Conservation (phyloP, 2,113 vertebrate species). For the Catagonus wagneri region DNA sequence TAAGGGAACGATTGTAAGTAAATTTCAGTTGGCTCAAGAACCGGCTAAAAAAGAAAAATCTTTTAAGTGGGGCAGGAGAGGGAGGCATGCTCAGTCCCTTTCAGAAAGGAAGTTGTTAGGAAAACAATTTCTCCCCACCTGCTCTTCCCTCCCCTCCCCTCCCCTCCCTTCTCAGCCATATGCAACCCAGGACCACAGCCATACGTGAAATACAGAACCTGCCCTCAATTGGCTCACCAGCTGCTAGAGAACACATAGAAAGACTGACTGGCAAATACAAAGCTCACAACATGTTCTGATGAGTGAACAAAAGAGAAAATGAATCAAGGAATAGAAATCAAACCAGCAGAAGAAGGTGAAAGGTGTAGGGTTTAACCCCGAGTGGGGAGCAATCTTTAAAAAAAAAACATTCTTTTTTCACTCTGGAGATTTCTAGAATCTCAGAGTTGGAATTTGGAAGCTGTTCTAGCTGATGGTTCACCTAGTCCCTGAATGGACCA, state of each 20-base stretch:
- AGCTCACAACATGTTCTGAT: neutral
- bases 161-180: neutral
- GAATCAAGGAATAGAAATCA: neutral
- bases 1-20: slow-evolving; percentile 63
- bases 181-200: neutral
- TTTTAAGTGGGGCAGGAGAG: neutral
- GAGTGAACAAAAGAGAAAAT: neutral
- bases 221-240: neutral
- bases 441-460: neutral
- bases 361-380: neutral
- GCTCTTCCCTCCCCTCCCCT: neutral
- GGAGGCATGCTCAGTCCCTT: neutral
- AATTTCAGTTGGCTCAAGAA: slow-evolving; percentile 57
- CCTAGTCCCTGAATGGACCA: neutral
- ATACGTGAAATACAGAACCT: neutral
- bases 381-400: neutral
- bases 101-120: neutral
- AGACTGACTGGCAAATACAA: neutral
- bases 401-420: no score
- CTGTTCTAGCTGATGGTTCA: neutral
- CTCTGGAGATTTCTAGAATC: neutral
- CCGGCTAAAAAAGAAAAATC: neutral
- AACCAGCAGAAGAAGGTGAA: neutral
- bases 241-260: neutral
- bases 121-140: neutral